Conservation (phyloP, 2,888 invertebrate genomes). For the Cynaeus angustus region DNA sequence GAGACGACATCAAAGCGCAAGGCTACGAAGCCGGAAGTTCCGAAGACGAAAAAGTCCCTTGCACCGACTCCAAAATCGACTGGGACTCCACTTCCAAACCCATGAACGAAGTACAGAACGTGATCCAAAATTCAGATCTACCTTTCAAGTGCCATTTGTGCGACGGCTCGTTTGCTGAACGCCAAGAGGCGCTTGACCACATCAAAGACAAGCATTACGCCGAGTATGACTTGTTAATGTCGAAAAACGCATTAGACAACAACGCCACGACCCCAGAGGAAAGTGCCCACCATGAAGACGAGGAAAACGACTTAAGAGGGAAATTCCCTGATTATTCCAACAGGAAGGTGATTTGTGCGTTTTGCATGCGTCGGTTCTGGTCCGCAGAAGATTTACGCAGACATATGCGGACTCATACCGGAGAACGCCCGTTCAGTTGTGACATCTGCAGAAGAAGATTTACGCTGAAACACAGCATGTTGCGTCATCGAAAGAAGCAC, state of each 20-base stretch:
- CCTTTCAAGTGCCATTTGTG: conserved; percentile 96
- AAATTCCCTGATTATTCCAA: conserved; percentile 92
- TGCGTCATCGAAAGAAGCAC: conserved; percentile 94
- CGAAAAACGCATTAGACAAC: conserved; percentile 84
- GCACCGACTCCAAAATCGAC: conserved; percentile 63
- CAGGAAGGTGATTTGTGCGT: conserved; percentile 91
- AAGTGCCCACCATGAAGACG: conserved; percentile 73
- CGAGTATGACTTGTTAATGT: conserved; percentile 88
- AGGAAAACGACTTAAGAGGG: conserved; percentile 82
- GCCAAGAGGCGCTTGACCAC: conserved; percentile 87
- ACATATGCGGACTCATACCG: conserved; percentile 95
- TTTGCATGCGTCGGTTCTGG: conserved; percentile 95
- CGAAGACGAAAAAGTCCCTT: conserved; percentile 70
- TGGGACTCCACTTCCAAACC: conserved; percentile 60
- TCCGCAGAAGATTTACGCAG: conserved; percentile 94
- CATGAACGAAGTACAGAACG: conserved; percentile 60
- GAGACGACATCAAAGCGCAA: conserved; percentile 69
- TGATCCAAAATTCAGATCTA: conserved; percentile 75
- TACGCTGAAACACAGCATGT: conserved; percentile 95
- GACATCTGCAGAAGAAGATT: conserved; percentile 91
- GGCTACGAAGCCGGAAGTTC: conserved; percentile 71
- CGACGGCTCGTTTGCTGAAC: conserved; percentile 87
- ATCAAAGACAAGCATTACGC: conserved; percentile 83
- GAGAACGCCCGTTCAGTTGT: conserved; percentile 93
- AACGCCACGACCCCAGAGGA: conserved; percentile 73